These are phyloP conservation scores for Cartodere bifasciata DNA, from an alignment of 2,888 invertebrate genomes.

Conservation along the genomic window DNA sequence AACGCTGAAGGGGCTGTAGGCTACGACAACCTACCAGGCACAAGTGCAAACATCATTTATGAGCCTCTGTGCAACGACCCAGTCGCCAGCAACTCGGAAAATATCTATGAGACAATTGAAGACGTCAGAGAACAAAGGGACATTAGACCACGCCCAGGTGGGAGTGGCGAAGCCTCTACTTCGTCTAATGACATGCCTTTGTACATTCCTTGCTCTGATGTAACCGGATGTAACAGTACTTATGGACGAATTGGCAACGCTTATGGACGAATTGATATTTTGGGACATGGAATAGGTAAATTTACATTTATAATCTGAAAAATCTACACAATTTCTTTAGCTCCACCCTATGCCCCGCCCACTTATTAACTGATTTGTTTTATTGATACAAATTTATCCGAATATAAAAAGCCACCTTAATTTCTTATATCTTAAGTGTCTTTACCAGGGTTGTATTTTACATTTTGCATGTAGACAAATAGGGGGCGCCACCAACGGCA, in stretches of 20 bases:
- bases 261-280: slow-evolving; percentile 42
- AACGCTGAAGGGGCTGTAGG: slow-evolving; percentile 43
- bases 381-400: too few species aligned
- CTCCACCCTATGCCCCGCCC: too few species aligned
- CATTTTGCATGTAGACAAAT: too few species aligned
- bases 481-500: too few species aligned
- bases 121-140: slow-evolving; percentile 33
- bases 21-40: slow-evolving; percentile 27
- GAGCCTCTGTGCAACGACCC: slow-evolving; percentile 34
- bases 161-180: slow-evolving; percentile 13
- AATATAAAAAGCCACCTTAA: too few species aligned
- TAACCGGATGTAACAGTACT: slow-evolving; percentile 26
- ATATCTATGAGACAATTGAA: slow-evolving; percentile 43
- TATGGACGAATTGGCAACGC: slow-evolving; percentile 36
- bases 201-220: slow-evolving; percentile 20
- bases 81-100: slow-evolving; percentile 33
- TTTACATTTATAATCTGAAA: too few species aligned
- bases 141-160: too few species aligned
- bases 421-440: too few species aligned
- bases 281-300: slow-evolving; percentile 33
- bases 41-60: slow-evolving; percentile 43
- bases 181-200: slow-evolving; percentile 19
- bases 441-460: too few species aligned
- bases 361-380: too few species aligned
- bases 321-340: too few species aligned